Conservation (phyloP, 2,113 vertebrate genomes). For the Nannobrachium achirus region DNA sequence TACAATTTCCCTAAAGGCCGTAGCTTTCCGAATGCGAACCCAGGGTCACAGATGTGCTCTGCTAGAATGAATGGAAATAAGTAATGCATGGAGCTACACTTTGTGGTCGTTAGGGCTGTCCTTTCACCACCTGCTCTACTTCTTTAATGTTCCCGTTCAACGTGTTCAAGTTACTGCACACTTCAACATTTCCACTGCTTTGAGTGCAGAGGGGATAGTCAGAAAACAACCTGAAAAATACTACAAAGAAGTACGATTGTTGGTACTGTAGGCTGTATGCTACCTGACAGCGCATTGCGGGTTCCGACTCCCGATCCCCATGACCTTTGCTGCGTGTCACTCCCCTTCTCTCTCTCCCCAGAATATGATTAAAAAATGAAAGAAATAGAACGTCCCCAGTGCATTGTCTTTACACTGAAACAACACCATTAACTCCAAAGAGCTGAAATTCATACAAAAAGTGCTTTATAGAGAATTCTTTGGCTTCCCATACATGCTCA, state of each 20-base stretch:
- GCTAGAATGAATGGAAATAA: constrained; percentile 33
- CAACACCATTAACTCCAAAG: constrained; percentile 50
- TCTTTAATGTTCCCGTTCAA: constrained; percentile 8
- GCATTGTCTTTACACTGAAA: constrained; percentile 47
- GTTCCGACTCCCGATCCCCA: no score
- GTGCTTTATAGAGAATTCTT: constrained; percentile 29
- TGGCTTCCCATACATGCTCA: constrained; percentile 59
- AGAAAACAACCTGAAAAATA: no score
- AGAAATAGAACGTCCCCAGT: constrained; percentile 36
- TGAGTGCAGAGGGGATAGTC: no score
- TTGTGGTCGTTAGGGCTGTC: constrained; percentile 24
- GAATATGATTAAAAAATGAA: no score
- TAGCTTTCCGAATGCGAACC: constrained; percentile 70
- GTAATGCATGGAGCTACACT: constrained; percentile 7
- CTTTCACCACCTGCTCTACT: constrained; percentile 23
- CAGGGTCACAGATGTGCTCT: constrained; percentile 65
- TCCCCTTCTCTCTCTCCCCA: no score
- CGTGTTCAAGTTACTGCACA: no score
- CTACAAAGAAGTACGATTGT: no score
- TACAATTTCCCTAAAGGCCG: constrained; percentile 75
- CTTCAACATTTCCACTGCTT: background rate
- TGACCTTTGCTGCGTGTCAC: no score
- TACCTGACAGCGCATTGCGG: no score
- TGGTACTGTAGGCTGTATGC: no score
- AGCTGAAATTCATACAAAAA: constrained; percentile 48